Evolutionary conservation across 2,797 vertebrate species (phyloP), one percentile per base, ranked within the genome.

Genomic region (Tinamus major): DNA sequence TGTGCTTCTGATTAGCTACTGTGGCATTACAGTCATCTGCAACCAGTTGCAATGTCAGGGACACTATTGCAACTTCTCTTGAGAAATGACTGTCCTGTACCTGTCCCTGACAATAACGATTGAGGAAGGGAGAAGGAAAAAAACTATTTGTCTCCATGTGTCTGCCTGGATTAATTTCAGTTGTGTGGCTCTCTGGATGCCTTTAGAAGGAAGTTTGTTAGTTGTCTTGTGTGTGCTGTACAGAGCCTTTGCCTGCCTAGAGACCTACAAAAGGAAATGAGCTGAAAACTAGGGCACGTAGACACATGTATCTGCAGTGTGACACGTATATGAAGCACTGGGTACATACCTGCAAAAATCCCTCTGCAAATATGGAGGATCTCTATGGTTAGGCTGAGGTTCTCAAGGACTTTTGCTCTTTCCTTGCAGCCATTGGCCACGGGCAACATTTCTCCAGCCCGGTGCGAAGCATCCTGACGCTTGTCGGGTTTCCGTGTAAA

Each of bases 111-210:
- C 85, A 74, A 2, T 74, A 74, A 70, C 6, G 49, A 81, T 15
- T 33, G 63, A 76, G 55, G 89, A 87, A 78, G 49, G 82, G 42
- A 41, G 51, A 44, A 93, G 94, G 75, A 80, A 65, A 69, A 79
- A 67, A 74, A 93, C 19, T 0, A 6, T 82, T 92, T 0, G 0
- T 92, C 75, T 93, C 56, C 56, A 27, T 58, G 67, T 0, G 0
- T 92, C 75, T 92, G 46, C 61, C 35, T 58, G 67, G n/a, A 77
- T 96, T 90, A 56, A 63, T 91, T 94, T 94, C 61, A 67, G 35
- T 51, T n/a, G n/a, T 35, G 42, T 31, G 39, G 48, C 29, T 76
- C 35, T 56, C 59, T 65, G 79, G 75, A 19, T 94, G 31, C 23
- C 41, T 64, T 87, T 23, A 49, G 23, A 55, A 75, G 13, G 19